Percentiles rank a stretch among this genome's conserved stretches.
These are phyloP conservation scores for Anser brachyrhynchus DNA, from an alignment of 2,113 vertebrate species.

Conservation along the genomic window DNA sequence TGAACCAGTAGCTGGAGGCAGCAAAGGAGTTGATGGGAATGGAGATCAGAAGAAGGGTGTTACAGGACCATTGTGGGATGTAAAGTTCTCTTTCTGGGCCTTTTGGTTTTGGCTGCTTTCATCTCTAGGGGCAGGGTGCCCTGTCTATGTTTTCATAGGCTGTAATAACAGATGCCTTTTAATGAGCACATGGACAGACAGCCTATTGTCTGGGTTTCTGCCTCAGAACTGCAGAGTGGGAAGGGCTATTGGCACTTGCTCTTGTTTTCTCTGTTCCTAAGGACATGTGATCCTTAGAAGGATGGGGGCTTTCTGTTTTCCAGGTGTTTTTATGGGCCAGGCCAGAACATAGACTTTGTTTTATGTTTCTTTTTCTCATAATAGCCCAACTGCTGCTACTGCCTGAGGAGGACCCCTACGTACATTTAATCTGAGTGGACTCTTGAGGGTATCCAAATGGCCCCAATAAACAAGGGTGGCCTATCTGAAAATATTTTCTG, in stretches of 20 bases:
- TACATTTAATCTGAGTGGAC: background rate
- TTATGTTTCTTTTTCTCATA: background rate
- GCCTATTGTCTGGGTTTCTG: constrained; percentile 40
- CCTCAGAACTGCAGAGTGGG: constrained; percentile 6
- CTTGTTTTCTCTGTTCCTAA: constrained; percentile 38
- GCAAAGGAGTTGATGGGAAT: background rate
- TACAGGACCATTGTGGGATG: background rate
- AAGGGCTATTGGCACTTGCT: constrained; percentile 40
- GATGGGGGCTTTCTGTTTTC: background rate
- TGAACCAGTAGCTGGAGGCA: background rate
- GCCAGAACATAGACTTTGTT: background rate
- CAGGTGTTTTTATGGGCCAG: background rate
- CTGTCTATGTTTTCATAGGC: constrained; percentile 41
- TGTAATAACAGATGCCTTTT: constrained; percentile 40
- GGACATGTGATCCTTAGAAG: background rate
- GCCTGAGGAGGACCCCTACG: background rate
- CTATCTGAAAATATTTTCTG: constrained; percentile 25
- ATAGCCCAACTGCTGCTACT: background rate
- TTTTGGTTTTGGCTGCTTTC: constrained; percentile 11
- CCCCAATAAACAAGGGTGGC: background rate
- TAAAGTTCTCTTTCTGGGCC: background rate
- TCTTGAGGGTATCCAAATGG: background rate
- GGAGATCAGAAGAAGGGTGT: background rate
- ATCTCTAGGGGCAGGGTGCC: background rate
- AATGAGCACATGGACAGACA: background rate